Evolutionary conservation across 2,888 invertebrate genomes (phyloP).

Genomic region (Cerastoderma edule): DNA sequence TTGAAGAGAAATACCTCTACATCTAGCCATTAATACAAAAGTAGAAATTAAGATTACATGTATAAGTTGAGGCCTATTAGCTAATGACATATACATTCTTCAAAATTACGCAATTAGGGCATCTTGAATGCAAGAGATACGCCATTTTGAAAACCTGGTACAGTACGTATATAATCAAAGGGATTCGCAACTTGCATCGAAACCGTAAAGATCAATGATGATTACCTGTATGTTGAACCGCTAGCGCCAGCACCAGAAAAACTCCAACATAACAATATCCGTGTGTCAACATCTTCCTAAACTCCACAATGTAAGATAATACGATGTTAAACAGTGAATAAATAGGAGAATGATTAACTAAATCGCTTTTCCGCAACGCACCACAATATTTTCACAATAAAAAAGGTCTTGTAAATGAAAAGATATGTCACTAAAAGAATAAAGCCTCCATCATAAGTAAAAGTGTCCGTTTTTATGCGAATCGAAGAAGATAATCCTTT

Average conservation of each 20-base stretch:
- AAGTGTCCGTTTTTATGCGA: neutral
- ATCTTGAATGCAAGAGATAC: too few relatives aligned
- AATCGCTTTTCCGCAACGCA: too few relatives aligned
- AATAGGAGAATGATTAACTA: neutral
- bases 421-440: neutral
- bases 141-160: neutral
- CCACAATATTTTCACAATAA: neutral
- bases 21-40: too few relatives aligned
- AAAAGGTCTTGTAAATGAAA: neutral
- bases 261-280: neutral
- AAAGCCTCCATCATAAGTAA: neutral
- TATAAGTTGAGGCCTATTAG: too few relatives aligned
- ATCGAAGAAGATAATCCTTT: neutral
- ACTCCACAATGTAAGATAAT: neutral
- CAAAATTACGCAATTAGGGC: neutral
- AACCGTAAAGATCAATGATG: too few relatives aligned
- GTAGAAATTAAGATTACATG: too few relatives aligned
- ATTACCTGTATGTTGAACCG: slow-evolving; percentile 13
- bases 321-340: neutral
- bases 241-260: neutral
- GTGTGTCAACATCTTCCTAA: neutral
- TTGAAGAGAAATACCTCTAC: too few relatives aligned
- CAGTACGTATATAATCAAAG: neutral
- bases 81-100: neutral
- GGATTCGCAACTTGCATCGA: neutral